Base-by-base conservation (phyloP, 2,888 invertebrate genomes). In the Hirtodrosophila duncani region DNA sequence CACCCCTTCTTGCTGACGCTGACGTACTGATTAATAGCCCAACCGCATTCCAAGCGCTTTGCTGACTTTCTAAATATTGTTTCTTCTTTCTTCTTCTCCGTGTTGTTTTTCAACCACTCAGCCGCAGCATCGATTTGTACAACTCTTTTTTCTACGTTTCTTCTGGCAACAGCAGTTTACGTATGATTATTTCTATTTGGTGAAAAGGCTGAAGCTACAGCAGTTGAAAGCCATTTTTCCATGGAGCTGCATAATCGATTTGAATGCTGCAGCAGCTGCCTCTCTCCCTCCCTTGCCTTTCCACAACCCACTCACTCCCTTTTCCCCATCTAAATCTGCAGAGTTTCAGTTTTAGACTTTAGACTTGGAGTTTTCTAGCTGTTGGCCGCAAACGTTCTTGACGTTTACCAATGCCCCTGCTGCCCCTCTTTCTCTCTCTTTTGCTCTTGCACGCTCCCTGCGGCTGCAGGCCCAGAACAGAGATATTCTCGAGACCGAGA, bases 11-110 rank as follows among this genome's bases (percentile, higher is more conserved):
- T 16, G 21, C 29, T 6, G 18, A 26, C 6, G 52, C 52, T 71
- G 81, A 67, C 80, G 52, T 52, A 72, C 80, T 77, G 75, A 77
- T 77, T 77, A 81, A 77, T 81, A 80, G 75, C 72, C 59, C 80
- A 68, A 63, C 80, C 75, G 80, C 75, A 81, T 77, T 77, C 82
- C 75, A 79, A 79, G 57, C 82, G 50, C 50, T 44, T 23, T 30
- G 72, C 78, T 67, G 82, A 75, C 75, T 75, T 75, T 75, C 75
- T 75, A 75, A 75, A 75, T 67, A 67, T 79, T 62, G 46, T 67
- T 42, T 51, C 43, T 38, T 36, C 44, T 44, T 43, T 29, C 21
- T 34, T 21, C 56, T 59, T 46, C 39, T 46, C 39, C 31, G 49
- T 57, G 53, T 52, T 53, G 46, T 41, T 52, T 58, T 59, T 36